Percentiles rank a stretch among this genome's conserved stretches.
Evolutionary conservation across 2,113 vertebrate genomes (phyloP).

Genomic region (Nycticebus coucang): DNA sequence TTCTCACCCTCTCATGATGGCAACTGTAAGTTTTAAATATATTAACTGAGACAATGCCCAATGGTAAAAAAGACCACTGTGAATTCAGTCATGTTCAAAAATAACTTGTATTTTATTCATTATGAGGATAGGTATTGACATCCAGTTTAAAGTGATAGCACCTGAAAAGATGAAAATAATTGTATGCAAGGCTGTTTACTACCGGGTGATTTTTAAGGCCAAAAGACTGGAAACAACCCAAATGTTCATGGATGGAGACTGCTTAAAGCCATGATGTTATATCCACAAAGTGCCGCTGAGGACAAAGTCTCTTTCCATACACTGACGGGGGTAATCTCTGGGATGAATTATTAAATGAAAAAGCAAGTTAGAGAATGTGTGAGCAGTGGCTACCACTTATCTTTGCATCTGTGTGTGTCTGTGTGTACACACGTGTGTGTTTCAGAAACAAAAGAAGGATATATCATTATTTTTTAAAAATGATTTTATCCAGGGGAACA

Average conservation of each 20-base stretch:
- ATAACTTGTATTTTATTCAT: neutral
- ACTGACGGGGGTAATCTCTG: neutral
- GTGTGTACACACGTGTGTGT: neutral
- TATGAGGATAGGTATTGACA: neutral
- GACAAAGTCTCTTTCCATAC: neutral
- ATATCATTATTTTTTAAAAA: neutral
- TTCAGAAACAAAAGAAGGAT: neutral
- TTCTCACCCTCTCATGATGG: neutral
- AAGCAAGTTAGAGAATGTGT: neutral
- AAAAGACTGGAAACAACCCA: neutral
- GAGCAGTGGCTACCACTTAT: neutral
- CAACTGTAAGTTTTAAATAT: neutral
- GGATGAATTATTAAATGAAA: neutral
- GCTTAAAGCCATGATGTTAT: neutral
- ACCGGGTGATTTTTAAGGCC: neutral
- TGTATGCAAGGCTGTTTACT: neutral
- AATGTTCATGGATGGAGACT: neutral
- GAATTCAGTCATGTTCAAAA: slow-evolving; percentile 2
- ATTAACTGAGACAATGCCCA: neutral
- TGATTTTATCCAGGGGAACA: neutral
- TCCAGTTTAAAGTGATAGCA: neutral
- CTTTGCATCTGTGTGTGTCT: neutral
- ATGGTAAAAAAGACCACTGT: neutral
- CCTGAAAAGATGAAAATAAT: neutral
- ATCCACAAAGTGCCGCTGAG: neutral